Percentiles rank a stretch among this genome's conserved stretches.
Evolutionary conservation across 92 coral and sea anemone species (phyloP).

Genomic region (Paragorgia papillata): DNA sequence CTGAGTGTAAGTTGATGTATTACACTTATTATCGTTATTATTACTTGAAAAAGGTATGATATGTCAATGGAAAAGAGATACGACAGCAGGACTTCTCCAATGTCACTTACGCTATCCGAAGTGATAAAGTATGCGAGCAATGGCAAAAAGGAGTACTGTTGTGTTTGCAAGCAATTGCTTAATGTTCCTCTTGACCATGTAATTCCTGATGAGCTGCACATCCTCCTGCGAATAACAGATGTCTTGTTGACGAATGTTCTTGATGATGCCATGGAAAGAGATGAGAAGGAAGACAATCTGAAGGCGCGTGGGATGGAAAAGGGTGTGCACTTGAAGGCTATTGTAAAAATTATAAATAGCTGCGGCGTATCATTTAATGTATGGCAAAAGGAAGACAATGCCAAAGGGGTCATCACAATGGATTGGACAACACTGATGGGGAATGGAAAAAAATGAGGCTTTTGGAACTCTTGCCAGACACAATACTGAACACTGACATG

Average conservation of each 20-base stretch:
- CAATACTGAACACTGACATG: constrained; percentile 5
- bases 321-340: constrained; percentile 29
- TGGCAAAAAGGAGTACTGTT: constrained; percentile 44
- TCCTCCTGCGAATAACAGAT: constrained; percentile 28
- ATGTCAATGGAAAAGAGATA: not conserved
- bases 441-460: constrained; percentile 36
- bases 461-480: constrained; percentile 17
- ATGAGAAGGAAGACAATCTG: constrained; percentile 44
- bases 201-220: constrained; percentile 9
- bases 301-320: constrained; percentile 28
- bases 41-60: not conserved
- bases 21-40: no score
- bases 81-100: constrained; percentile 43
- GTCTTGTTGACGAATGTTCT: constrained; percentile 43
- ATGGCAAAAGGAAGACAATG: constrained; percentile 49
- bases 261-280: constrained; percentile 69
- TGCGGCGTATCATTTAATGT: constrained; percentile 57
- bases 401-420: constrained; percentile 32
- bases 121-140: constrained; percentile 40
- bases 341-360: constrained; percentile 35
- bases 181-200: constrained; percentile 47
- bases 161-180: constrained; percentile 48
- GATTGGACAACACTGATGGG: constrained; percentile 61
- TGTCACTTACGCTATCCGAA: constrained; percentile 47
- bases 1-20: no score